Conservation (phyloP, 2,113 vertebrate species). For the Paramisgurnus dabryanus region DNA sequence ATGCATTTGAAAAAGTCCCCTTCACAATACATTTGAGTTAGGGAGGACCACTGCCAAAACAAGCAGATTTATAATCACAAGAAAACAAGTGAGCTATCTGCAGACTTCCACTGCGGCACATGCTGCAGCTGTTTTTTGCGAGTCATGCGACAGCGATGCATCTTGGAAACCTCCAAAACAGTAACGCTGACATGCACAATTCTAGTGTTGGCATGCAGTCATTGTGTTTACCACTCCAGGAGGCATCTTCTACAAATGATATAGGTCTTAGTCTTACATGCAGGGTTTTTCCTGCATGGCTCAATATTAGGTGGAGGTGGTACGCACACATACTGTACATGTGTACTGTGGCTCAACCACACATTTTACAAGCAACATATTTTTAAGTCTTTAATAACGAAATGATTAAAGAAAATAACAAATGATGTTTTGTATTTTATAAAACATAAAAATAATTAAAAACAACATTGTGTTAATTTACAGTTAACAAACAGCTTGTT, state of each 20-base stretch:
- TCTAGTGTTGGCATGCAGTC: conserved; percentile 28
- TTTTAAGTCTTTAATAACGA: too few species aligned
- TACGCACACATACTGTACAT: too few species aligned
- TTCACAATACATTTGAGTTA: conserved; percentile 60
- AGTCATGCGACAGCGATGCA: conserved; percentile 33
- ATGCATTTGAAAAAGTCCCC: conserved; percentile 45
- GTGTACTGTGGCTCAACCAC: too few species aligned
- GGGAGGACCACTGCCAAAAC: conserved; percentile 58
- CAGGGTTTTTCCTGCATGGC: too few species aligned
- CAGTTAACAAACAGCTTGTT: too few species aligned
- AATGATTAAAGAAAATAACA: too few species aligned
- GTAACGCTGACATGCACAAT: conserved; percentile 16
- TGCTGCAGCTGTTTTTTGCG: conserved; percentile 46
- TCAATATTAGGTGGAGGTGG: too few species aligned
- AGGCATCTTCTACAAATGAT: conserved; percentile 16
- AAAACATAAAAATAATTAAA: too few species aligned
- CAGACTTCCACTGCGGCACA: conserved; percentile 50
- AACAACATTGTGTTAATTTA: too few species aligned
- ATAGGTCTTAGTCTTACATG: background rate
- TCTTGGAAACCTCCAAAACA: conserved; percentile 40
- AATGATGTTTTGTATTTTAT: too few species aligned
- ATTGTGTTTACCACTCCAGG: conserved; percentile 27
- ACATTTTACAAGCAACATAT: too few species aligned
- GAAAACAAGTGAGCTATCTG: conserved; percentile 61
- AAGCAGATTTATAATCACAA: conserved; percentile 64